Percentiles rank a stretch among this genome's conserved stretches.
Evolutionary conservation across 35 echinoderm and acorn worm genomes (phyloP).

Genomic region (Apostichopus parvimensis): DNA sequence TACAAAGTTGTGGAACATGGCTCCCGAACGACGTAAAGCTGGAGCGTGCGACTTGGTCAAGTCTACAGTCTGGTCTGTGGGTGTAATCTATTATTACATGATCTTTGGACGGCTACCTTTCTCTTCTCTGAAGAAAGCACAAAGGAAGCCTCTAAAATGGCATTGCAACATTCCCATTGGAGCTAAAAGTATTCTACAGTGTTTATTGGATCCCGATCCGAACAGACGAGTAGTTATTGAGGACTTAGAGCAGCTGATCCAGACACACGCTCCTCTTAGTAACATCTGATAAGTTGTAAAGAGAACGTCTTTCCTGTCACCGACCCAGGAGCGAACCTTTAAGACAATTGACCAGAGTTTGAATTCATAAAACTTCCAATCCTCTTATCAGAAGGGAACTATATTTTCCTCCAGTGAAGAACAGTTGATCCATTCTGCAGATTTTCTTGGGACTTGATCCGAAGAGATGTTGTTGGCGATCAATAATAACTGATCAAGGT

Average conservation of each 20-base stretch:
- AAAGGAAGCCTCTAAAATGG: not conserved
- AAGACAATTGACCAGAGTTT: not conserved
- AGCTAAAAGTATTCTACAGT: not conserved
- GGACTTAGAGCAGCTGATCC: too few species aligned
- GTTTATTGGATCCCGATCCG: too few species aligned
- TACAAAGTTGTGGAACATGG: constrained; percentile 10
- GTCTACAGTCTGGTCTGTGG: constrained; percentile 41
- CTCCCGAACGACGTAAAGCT: not conserved
- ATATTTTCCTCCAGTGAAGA: too few species aligned
- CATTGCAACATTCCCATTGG: not conserved
- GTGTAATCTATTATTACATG: not conserved
- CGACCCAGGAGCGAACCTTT: not conserved
- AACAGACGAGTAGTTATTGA: too few species aligned
- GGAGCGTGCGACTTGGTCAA: constrained; percentile 13
- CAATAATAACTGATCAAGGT: too few species aligned
- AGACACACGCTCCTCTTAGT: too few species aligned
- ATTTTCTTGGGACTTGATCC: not conserved
- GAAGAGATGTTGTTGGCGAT: not conserved
- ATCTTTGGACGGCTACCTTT: too few species aligned
- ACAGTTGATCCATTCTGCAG: not conserved
- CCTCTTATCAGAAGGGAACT: too few species aligned
- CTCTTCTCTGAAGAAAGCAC: too few species aligned
- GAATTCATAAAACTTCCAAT: too few species aligned
- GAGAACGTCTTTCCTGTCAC: not conserved
- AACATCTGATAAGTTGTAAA: not conserved